These are phyloP conservation scores for Pollachius pollachius DNA, from an alignment of 2,113 vertebrate species.

Conservation along the genomic window DNA sequence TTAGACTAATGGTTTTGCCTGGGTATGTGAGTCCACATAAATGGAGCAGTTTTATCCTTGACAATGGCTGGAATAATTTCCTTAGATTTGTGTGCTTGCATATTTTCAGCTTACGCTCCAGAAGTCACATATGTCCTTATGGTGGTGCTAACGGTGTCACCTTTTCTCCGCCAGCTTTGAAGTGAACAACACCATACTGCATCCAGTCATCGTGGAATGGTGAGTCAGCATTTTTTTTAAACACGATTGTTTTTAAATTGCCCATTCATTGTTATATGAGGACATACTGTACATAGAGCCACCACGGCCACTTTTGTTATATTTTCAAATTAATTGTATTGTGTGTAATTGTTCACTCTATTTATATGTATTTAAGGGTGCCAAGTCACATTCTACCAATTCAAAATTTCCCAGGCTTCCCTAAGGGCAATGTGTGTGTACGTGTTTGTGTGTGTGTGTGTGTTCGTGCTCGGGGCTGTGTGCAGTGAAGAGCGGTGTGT, in stretches of 20 bases:
- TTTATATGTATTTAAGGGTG: neutral
- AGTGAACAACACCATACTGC: conserved; percentile 85
- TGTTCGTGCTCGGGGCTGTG: no score
- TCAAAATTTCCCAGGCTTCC: neutral
- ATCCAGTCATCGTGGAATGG: conserved; percentile 93
- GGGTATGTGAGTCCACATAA: conserved; percentile 24
- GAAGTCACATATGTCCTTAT: no score
- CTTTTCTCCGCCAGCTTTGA: conserved; percentile 72
- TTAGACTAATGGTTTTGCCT: conserved; percentile 10
- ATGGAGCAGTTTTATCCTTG: conserved; percentile 12
- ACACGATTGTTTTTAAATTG: neutral
- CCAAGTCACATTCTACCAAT: neutral
- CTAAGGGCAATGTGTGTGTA: neutral
- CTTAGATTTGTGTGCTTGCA: no score
- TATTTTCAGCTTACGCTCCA: no score
- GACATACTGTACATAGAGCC: no score
- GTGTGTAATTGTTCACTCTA: neutral
- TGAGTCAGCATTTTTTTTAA: conserved; percentile 62
- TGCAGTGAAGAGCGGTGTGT: no score
- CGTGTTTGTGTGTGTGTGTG: no score
- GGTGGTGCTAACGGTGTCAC: neutral
- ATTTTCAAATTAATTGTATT: no score
- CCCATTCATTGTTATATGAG: no score
- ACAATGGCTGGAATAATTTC: no score
- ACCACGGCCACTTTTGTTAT: no score